Evolutionary conservation across 1,140 invertebrate species (phyloP).

Genomic region (Neotoxoptera formosana): DNA sequence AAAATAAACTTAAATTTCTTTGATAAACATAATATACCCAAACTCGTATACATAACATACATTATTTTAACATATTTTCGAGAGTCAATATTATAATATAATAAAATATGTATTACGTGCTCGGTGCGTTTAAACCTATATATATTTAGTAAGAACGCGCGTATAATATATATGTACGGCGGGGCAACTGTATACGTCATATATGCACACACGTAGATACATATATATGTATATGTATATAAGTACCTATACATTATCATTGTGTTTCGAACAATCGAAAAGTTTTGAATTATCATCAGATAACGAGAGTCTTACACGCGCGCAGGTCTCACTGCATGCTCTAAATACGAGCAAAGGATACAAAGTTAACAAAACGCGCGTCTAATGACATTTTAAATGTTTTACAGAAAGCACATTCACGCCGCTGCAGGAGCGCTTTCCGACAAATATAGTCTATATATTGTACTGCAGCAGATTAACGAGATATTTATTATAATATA

Average conservation of each 20-base stretch:
- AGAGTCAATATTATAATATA: background rate
- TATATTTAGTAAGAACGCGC: background rate
- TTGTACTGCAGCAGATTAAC: no score
- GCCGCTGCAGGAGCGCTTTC: background rate
- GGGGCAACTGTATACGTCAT: no score
- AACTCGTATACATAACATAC: background rate
- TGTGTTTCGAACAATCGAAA: background rate
- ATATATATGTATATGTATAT: no score
- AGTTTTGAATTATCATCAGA: constrained; percentile 1
- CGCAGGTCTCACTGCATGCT: background rate
- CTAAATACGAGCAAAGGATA: background rate
- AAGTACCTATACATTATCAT: no score
- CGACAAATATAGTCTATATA: background rate
- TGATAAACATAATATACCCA: background rate
- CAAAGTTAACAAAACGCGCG: background rate
- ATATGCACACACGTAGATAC: no score
- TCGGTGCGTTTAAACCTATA: background rate
- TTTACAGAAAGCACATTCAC: background rate
- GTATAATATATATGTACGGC: background rate
- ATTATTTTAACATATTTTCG: background rate
- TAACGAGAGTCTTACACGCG: background rate
- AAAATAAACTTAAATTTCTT: background rate
- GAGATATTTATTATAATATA: background rate
- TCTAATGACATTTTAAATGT: constrained; percentile 5
- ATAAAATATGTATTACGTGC: background rate